phyloP scores from a whole-genome alignment of 1,140 invertebrate species.

The Drosophila littoralis region DNA sequence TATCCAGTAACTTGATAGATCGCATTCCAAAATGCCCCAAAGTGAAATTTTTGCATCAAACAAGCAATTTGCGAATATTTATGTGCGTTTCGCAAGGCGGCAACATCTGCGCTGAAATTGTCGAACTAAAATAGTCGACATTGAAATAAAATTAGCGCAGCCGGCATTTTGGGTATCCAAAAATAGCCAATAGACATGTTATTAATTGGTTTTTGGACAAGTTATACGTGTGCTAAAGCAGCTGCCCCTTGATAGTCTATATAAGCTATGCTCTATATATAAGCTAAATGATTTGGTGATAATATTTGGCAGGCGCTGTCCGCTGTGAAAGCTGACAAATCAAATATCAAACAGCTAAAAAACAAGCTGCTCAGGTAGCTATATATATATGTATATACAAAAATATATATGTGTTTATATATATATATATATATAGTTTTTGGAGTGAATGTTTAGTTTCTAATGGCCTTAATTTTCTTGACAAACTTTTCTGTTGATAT shows the following conservation, averaged over 20 bases:
- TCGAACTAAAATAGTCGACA: slow-evolving; percentile 68
- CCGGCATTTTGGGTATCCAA: slow-evolving; percentile 41
- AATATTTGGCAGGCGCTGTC: slow-evolving; percentile 4
- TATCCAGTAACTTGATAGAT: slow-evolving; percentile 26
- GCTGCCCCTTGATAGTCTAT: slow-evolving; percentile 1
- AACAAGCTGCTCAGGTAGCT: slow-evolving; percentile 7
- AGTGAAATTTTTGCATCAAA: neutral
- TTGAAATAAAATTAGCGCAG: slow-evolving; percentile 64
- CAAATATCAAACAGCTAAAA: slow-evolving; percentile 12
- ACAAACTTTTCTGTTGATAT: slow-evolving; percentile 40
- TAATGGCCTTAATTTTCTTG: slow-evolving; percentile 54
- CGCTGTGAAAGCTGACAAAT: slow-evolving; percentile 28
- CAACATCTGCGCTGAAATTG: slow-evolving; percentile 41
- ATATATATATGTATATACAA: neutral
- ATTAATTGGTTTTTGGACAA: slow-evolving; percentile 80
- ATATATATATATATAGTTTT: neutral
- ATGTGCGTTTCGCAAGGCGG: slow-evolving; percentile 11
- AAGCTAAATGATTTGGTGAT: slow-evolving; percentile 23
- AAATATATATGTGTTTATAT: slow-evolving; percentile 6
- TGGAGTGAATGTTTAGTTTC: slow-evolving; percentile 32
- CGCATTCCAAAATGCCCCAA: slow-evolving; percentile 1
- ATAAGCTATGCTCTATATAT: slow-evolving; percentile 7
- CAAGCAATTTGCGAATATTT: slow-evolving; percentile 28
- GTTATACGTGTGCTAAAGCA: slow-evolving; percentile 36
- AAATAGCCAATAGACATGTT: slow-evolving; percentile 62